Conservation (phyloP, 2,797 vertebrate genomes). For the Anniella stebbinsi region DNA sequence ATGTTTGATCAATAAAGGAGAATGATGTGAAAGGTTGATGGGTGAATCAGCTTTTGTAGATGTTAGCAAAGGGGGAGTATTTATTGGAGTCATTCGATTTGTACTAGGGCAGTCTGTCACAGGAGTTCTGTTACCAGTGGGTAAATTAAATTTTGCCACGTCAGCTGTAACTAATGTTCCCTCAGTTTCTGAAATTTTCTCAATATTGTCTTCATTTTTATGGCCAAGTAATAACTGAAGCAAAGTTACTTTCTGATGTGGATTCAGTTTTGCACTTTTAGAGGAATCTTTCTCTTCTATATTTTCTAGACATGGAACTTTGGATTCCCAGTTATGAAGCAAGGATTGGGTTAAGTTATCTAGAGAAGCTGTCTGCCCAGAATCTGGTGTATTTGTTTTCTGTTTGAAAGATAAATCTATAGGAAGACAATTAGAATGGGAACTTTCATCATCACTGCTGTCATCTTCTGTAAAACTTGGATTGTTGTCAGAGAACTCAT, state of each 20-base stretch:
- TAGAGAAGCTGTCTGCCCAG: slow-evolving; percentile 81
- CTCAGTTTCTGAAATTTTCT: slow-evolving; percentile 83
- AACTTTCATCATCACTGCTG: slow-evolving; percentile 95
- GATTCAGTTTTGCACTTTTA: slow-evolving; percentile 86
- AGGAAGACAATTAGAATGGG: slow-evolving; percentile 94
- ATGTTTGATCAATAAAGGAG: slow-evolving; percentile 77
- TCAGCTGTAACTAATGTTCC: slow-evolving; percentile 83
- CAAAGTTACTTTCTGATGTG: slow-evolving; percentile 94
- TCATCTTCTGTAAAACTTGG: slow-evolving; percentile 94
- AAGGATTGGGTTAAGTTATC: slow-evolving; percentile 94
- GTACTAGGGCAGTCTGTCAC: slow-evolving; percentile 77
- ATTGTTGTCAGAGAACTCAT: slow-evolving; percentile 94
- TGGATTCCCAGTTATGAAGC: slow-evolving; percentile 95
- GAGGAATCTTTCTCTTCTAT: slow-evolving; percentile 87
- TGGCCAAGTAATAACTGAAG: slow-evolving; percentile 97
- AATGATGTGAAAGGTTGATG: slow-evolving; percentile 80
- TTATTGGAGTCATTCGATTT: slow-evolving; percentile 77
- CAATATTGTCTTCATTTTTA: slow-evolving; percentile 88
- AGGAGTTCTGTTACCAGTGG: slow-evolving; percentile 77
- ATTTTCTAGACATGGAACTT: slow-evolving; percentile 83
- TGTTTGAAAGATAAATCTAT: slow-evolving; percentile 97
- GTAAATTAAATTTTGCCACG: slow-evolving; percentile 77
- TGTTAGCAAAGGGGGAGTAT: slow-evolving; percentile 78
- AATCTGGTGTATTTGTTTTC: slow-evolving; percentile 81
- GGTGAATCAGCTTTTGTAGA: slow-evolving; percentile 81